Evolutionary conservation across 1,140 invertebrate species (phyloP).

Genomic region (Hycleus cichorii): DNA sequence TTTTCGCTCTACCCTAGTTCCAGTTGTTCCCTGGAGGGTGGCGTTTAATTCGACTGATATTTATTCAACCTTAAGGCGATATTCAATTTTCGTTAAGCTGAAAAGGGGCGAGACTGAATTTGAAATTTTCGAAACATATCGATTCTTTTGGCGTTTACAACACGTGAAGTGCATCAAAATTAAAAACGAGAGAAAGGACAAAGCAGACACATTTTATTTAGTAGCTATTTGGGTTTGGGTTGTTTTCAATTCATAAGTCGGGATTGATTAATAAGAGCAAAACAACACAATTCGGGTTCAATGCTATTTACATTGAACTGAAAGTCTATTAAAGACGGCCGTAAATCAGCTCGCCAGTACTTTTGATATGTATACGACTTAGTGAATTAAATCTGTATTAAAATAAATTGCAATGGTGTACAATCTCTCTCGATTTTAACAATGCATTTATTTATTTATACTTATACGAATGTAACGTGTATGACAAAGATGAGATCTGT

Average conservation of each 20-base stretch:
- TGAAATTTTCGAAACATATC: neutral
- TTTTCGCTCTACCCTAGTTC: conserved; percentile 28
- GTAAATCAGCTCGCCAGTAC: conserved; percentile 4
- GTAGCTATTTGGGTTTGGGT: no score
- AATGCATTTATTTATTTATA: no score
- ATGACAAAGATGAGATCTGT: conserved; percentile 8
- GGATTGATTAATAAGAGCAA: no score
- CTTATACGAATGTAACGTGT: neutral
- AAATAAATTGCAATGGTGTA: no score
- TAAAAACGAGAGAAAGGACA: no score
- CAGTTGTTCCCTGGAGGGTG: conserved; percentile 24
- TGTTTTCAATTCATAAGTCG: no score
- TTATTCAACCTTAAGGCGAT: conserved; percentile 30
- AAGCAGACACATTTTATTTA: no score
- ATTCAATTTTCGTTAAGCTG: neutral
- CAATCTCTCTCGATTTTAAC: no score
- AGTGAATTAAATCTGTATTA: conserved; percentile 4
- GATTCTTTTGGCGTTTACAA: neutral
- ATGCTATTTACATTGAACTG: neutral
- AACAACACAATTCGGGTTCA: no score
- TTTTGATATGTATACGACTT: conserved; percentile 3
- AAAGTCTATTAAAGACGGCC: conserved; percentile 6
- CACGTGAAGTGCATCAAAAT: conserved; percentile 10
- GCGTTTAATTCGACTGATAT: conserved; percentile 32
- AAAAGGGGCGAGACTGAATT: neutral